Evolutionary conservation across 2,888 invertebrate species (phyloP).

Genomic region (Nephrocerus scutellatus): DNA sequence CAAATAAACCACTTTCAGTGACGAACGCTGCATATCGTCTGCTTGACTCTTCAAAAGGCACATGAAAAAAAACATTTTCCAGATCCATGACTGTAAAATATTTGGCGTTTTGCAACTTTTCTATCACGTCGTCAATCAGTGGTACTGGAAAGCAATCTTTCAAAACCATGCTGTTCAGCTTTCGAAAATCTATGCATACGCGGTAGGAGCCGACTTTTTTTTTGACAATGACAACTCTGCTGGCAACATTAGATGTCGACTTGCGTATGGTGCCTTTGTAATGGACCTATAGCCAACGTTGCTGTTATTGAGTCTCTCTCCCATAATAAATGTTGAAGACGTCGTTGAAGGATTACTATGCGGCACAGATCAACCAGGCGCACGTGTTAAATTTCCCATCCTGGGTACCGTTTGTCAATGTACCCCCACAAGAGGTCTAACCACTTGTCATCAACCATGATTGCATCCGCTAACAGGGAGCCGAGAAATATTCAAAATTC

Average conservation of each 20-base stretch:
- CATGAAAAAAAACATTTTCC: slow-evolving; percentile 17
- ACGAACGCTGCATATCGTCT: slow-evolving; percentile 13
- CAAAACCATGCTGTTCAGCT: slow-evolving; percentile 34
- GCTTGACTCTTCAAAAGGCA: slow-evolving; percentile 14
- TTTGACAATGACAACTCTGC: slow-evolving; percentile 12
- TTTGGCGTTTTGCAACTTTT: slow-evolving; percentile 14
- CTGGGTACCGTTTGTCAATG: no score
- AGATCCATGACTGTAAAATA: slow-evolving; percentile 18
- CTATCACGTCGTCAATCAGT: slow-evolving; percentile 14
- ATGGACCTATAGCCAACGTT: no score
- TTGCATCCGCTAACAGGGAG: no score
- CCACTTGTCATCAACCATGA: no score
- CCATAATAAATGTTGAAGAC: no score
- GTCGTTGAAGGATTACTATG: no score
- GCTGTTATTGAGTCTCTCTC: no score
- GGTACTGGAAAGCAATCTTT: slow-evolving; percentile 36
- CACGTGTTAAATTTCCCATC: no score
- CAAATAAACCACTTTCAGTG: background rate
- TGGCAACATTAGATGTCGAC: slow-evolving; percentile 9
- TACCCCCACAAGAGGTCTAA: no score
- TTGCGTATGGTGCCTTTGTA: slow-evolving; percentile 10
- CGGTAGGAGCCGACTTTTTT: slow-evolving; percentile 15
- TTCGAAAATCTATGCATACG: slow-evolving; percentile 41
- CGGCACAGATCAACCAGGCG: no score
- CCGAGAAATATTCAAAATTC: no score